Evolutionary conservation across 2,797 vertebrate genomes (phyloP).

Genomic region (Parauchenoglanis punctatus): DNA sequence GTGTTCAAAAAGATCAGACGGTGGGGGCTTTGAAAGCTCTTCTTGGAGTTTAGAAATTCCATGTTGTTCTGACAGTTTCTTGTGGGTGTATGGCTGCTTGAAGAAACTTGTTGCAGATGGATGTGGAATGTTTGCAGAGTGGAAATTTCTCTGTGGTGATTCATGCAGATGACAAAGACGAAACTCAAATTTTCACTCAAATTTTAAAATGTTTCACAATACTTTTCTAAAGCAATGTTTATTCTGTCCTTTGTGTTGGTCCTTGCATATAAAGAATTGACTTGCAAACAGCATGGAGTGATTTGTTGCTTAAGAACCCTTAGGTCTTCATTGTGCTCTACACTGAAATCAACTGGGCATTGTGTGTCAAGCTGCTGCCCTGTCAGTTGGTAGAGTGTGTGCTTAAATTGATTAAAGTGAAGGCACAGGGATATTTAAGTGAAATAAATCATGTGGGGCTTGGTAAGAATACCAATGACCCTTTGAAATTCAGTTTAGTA

Average conservation of each 20-base stretch:
- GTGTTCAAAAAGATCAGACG: no score
- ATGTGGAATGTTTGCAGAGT: no score
- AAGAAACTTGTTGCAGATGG: no score
- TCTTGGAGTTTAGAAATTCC: no score
- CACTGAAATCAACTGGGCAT: conserved; percentile 2
- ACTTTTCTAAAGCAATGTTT: conserved; percentile 21
- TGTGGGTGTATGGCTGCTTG: no score
- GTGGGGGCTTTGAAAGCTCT: no score
- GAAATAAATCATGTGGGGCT: not conserved
- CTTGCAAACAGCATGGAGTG: conserved; percentile 10
- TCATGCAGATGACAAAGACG: no score
- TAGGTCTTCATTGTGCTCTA: conserved; percentile 12
- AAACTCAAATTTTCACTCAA: not conserved
- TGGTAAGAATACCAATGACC: conserved; percentile 1
- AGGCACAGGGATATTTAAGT: conserved; percentile 11
- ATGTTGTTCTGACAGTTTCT: no score
- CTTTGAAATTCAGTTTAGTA: not conserved
- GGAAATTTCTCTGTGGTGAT: no score
- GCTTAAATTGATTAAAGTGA: conserved; percentile 5
- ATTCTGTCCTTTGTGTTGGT: conserved; percentile 37
- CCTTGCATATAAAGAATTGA: conserved; percentile 20
- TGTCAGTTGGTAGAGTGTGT: conserved; percentile 15
- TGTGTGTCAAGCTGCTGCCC: conserved; percentile 21
- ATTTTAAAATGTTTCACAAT: not conserved
- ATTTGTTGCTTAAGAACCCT: conserved; percentile 32